Evolutionary conservation across 2,888 invertebrate species (phyloP).

Genomic region (Aleiodes leptofemur): DNA sequence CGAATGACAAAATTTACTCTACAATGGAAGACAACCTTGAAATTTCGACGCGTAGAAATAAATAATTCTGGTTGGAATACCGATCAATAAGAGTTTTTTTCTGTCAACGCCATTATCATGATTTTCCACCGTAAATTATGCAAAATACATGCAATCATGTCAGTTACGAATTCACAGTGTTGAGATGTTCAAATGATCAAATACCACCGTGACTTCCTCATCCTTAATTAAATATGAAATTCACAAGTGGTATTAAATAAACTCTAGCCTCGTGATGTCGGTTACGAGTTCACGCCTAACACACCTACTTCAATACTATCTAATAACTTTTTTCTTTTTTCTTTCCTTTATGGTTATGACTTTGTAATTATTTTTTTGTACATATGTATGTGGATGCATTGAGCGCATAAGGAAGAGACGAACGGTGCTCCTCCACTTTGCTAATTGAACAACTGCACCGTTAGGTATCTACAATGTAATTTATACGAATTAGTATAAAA

Average conservation of each 20-base stretch:
- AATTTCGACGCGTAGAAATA: too few relatives aligned
- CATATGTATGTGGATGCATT: background rate
- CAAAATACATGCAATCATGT: too few relatives aligned
- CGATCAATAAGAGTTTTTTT: too few relatives aligned
- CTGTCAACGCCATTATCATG: too few relatives aligned
- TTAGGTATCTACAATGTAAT: constrained; percentile 28
- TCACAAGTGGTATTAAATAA: constrained; percentile 22
- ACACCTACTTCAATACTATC: constrained; percentile 15
- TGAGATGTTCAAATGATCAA: too few relatives aligned
- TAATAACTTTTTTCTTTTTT: constrained; percentile 5
- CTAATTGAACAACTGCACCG: constrained; percentile 41
- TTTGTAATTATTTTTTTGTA: constrained; percentile 25
- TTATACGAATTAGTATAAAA: constrained; percentile 43
- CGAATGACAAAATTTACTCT: too few relatives aligned
- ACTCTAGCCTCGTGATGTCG: constrained; percentile 31
- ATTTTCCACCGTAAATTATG: too few relatives aligned
- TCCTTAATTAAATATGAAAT: constrained; percentile 31
- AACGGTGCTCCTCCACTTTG: constrained; percentile 35
- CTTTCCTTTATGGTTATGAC: constrained; percentile 25
- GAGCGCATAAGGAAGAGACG: constrained; percentile 20
- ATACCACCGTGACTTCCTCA: too few relatives aligned
- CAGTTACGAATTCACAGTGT: too few relatives aligned
- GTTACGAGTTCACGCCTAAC: constrained; percentile 40
- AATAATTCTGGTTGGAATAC: too few relatives aligned
- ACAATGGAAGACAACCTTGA: too few relatives aligned